These are phyloP conservation scores for Scaptodrosophila lebanonensis DNA, from an alignment of 1,140 invertebrate genomes.

Conservation along the genomic window DNA sequence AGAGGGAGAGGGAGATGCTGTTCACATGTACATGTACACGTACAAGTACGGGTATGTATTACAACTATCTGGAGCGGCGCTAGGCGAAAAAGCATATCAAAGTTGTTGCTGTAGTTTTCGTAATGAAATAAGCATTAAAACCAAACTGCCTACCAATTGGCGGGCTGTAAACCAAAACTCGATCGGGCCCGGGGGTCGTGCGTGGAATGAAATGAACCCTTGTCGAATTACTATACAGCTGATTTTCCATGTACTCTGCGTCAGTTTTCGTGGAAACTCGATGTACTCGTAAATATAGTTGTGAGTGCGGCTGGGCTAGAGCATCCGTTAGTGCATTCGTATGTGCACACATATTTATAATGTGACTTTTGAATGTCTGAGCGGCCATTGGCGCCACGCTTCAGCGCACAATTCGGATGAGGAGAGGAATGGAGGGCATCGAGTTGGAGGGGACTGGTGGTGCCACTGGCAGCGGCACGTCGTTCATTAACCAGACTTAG, in stretches of 20 bases:
- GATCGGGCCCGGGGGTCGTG: conserved; percentile 13
- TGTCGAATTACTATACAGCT: conserved; percentile 41
- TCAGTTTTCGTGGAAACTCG: conserved; percentile 43
- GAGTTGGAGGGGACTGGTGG: background rate
- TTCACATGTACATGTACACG: too few species aligned
- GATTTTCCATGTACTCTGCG: conserved; percentile 14
- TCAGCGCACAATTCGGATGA: conserved; percentile 14
- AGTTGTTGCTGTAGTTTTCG: conserved; percentile 34
- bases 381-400: conserved; percentile 30
- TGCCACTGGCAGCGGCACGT: conserved; percentile 42
- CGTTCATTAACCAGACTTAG: conserved; percentile 60
- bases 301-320: background rate
- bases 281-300: conserved; percentile 7
- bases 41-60: too few species aligned
- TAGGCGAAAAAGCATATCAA: conserved; percentile 12
- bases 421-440: background rate
- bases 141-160: conserved; percentile 61
- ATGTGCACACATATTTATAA: conserved; percentile 27
- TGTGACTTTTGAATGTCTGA: conserved; percentile 31
- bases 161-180: conserved; percentile 39
- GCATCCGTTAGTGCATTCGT: background rate
- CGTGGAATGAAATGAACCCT: conserved; percentile 16
- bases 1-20: background rate
- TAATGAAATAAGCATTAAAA: conserved; percentile 72
- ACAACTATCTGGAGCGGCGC: conserved; percentile 49